Conservation (phyloP, 2,113 vertebrate species). For the Corythaixoides concolor region DNA sequence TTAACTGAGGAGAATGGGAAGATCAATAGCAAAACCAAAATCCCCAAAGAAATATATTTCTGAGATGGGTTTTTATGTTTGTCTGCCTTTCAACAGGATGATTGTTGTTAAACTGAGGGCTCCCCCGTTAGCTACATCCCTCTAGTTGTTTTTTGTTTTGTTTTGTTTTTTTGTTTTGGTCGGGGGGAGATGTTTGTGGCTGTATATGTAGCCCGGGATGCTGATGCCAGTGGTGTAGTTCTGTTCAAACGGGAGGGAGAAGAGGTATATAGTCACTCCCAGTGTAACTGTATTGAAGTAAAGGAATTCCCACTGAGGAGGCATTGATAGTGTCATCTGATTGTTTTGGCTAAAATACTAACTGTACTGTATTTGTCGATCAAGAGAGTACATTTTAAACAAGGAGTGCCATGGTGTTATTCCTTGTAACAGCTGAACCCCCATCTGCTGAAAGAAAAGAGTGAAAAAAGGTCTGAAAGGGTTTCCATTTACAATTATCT, state of each 20-base stretch:
- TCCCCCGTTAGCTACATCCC: neutral
- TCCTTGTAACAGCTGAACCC: neutral
- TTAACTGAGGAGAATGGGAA: neutral
- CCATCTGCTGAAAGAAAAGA: neutral
- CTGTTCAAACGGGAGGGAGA: neutral
- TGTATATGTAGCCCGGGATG: neutral
- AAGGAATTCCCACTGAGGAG: neutral
- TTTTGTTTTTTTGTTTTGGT: too few relatives aligned
- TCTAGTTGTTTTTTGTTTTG: too few relatives aligned
- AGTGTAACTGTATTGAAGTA: fast-evolving
- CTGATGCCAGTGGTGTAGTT: neutral
- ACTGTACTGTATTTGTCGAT: neutral
- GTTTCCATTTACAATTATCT: neutral
- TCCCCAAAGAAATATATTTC: neutral
- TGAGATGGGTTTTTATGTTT: neutral
- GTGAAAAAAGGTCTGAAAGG: too few relatives aligned
- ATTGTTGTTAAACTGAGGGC: neutral
- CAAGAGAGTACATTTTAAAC: neutral
- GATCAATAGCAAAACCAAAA: neutral
- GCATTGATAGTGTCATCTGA: neutral
- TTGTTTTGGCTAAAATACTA: neutral
- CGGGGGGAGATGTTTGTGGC: fast-evolving
- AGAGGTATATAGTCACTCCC: neutral
- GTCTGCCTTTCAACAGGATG: neutral
- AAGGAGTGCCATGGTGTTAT: neutral